Conservation (phyloP, 2,113 vertebrate species). For the Ptyas mucosa region DNA sequence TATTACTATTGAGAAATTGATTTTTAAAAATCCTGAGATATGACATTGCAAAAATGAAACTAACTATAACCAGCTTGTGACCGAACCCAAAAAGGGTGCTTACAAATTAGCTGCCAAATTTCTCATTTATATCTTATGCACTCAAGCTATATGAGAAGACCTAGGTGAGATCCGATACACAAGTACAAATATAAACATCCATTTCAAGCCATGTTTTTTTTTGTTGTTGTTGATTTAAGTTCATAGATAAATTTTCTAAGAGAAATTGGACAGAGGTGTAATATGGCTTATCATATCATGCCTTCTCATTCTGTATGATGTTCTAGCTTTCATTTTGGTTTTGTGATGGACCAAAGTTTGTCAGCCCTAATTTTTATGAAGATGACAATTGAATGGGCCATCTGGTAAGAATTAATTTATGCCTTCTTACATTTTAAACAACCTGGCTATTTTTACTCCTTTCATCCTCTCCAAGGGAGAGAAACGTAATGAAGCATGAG, state of each 20-base stretch:
- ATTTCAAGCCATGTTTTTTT: background rate
- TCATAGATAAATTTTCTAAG: background rate
- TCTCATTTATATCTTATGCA: background rate
- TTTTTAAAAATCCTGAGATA: background rate
- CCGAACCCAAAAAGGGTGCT: background rate
- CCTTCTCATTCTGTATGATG: slow-evolving; percentile 4
- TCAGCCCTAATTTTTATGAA: slow-evolving; percentile 54
- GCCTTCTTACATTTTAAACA: slow-evolving; percentile 71
- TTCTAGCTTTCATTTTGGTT: background rate
- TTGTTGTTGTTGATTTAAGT: background rate
- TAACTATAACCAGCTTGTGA: background rate
- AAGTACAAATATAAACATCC: background rate
- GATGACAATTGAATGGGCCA: slow-evolving; percentile 63
- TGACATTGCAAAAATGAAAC: background rate
- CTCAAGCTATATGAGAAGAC: background rate
- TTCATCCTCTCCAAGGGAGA: slow-evolving; percentile 71
- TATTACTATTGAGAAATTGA: background rate
- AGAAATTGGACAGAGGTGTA: background rate
- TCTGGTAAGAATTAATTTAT: slow-evolving; percentile 71
- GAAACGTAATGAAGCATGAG: slow-evolving; percentile 72
- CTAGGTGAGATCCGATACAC: background rate
- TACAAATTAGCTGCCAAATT: background rate
- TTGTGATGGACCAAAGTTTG: slow-evolving; percentile 35
- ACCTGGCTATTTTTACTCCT: slow-evolving; percentile 75
- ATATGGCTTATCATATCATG: accelerated